phyloP scores from a whole-genome alignment of 1,140 invertebrate genomes.

The Saccostrea echinata region DNA sequence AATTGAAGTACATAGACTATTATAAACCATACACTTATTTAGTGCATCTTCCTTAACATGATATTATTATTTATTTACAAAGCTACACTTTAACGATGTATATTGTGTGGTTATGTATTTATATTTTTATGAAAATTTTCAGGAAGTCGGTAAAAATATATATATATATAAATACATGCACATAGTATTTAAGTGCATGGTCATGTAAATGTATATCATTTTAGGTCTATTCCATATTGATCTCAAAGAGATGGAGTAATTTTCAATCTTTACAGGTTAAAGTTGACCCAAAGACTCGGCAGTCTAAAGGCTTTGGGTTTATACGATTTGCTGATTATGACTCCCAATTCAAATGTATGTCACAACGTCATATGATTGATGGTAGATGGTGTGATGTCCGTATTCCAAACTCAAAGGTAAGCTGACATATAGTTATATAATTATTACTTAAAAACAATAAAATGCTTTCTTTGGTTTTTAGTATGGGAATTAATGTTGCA shows the following conservation, averaged over 20 bases:
- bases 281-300: slow-evolving; percentile 77
- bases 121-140: not conserved
- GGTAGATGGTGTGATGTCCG: slow-evolving; percentile 98
- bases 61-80: too few relatives aligned
- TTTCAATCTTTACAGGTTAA: slow-evolving; percentile 78
- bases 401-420: slow-evolving; percentile 86
- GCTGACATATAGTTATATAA: too few relatives aligned
- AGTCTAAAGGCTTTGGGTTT: slow-evolving; percentile 82
- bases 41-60: too few relatives aligned
- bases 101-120: not conserved
- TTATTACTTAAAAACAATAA: too few relatives aligned
- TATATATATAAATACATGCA: not conserved
- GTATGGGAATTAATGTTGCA: too few relatives aligned
- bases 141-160: not conserved
- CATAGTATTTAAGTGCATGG: not conserved
- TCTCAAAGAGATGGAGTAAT: not conserved
- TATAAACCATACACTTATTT: too few relatives aligned
- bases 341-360: slow-evolving; percentile 79
- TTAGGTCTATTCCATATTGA: too few relatives aligned
- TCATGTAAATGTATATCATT: not conserved
- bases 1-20: too few relatives aligned
- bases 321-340: slow-evolving; percentile 80
- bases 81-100: not conserved
- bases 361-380: slow-evolving; percentile 92
- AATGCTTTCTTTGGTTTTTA: too few relatives aligned